phyloP scores from a whole-genome alignment of 1,140 invertebrate species.

The Mesaphorura yosii region DNA sequence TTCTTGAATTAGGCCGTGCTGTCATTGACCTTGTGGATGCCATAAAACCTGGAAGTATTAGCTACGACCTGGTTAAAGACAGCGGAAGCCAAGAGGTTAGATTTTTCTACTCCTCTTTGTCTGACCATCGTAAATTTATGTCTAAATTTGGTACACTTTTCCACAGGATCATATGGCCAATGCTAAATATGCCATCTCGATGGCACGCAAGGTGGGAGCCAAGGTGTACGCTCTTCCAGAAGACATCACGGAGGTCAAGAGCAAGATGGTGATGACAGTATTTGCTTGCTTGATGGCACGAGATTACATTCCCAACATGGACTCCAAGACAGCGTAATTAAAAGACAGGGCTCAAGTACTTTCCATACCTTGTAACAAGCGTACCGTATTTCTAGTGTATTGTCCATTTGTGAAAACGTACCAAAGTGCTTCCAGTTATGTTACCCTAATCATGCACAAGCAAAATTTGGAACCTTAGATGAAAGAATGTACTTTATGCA shows the following conservation, averaged over 20 bases:
- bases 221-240: slow-evolving; percentile 97
- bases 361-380: too few species aligned
- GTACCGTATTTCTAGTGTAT: too few species aligned
- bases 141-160: slow-evolving; percentile 7
- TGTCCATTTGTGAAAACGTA: too few species aligned
- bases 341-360: too few species aligned
- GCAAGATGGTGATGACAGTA: slow-evolving; percentile 98
- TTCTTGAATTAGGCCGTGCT: too few species aligned
- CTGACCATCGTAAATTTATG: slow-evolving; percentile 3
- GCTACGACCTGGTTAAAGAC: slow-evolving; percentile 78
- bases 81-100: slow-evolving; percentile 66
- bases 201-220: slow-evolving; percentile 92
- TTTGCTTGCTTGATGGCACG: slow-evolving; percentile 97
- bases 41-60: slow-evolving; percentile 89
- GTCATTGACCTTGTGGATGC: slow-evolving; percentile 92
- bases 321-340: slow-evolving; percentile 34
- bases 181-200: slow-evolving; percentile 97
- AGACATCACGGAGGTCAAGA: slow-evolving; percentile 95
- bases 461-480: too few species aligned
- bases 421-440: too few species aligned
- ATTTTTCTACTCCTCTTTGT: slow-evolving; percentile 1
- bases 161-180: slow-evolving; percentile 78
- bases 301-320: slow-evolving; percentile 84
- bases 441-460: too few species aligned
- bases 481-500: too few species aligned